Evolutionary conservation across 2,888 invertebrate genomes (phyloP), one percentile per base, ranked within the genome.

Genomic region (Girardia tigrina): DNA sequence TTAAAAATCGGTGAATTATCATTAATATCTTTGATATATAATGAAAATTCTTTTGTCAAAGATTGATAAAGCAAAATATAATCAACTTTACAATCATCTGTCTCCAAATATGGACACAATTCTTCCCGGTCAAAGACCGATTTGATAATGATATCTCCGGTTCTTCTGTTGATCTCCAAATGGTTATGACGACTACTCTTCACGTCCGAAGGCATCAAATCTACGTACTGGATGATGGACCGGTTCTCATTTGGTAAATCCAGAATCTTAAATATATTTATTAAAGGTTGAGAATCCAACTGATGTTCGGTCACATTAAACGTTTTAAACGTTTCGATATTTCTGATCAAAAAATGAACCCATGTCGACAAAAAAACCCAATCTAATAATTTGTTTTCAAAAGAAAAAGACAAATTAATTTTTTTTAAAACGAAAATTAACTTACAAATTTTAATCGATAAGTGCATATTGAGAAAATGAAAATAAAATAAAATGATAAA

Each of bases 11-110:
- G 56, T 12, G 56, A 56, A 56, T 56, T 56, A n/a, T 56, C 56
- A 56, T 56, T 56, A 23, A 56, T 23, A n/a, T 56, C 56, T 56
- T 56, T 56, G 56, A 56, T 56, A n/a, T 20, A 56, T n/a, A 56
- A 8, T 8, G 56, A 56, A 56, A 56, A 56, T n/a, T 56, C 56
- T 56, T 56, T 56, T 56, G 56, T 4, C 23, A 23, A 20, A 2
- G 56, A 20, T 56, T 56, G 56, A 56, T 56, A 56, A 2, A 56
- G n/a, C 23, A 56, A 56, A 56, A 56, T n/a, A 56, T 20, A 56
- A 56, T 56, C 56, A 16, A 56, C n/a, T 56, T 56, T 56, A n/a
- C 56, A 56, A 56, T 56, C 56, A 56, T 56, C 56, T n/a, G 56
- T 56, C 23, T 56, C 56, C 6, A 56, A 23, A 16, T 56, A 56